A percentile compares a stretch with the other conserved stretches of the same genome.
These are phyloP conservation scores for Lagopus muta DNA, from an alignment of 2,113 vertebrate species.

Conservation along the genomic window DNA sequence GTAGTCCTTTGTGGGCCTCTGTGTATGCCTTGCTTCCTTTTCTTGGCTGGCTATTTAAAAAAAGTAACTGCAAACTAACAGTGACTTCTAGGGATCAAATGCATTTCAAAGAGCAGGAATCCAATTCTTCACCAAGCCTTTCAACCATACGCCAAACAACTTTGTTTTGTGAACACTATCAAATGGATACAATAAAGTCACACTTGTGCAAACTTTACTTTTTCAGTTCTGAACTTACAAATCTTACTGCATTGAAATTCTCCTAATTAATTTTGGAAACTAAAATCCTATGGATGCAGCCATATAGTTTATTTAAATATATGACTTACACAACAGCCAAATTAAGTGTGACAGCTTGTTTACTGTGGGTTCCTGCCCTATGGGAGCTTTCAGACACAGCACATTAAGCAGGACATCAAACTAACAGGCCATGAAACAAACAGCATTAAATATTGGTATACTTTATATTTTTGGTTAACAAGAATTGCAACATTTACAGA, in stretches of 20 bases:
- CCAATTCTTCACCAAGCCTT: background rate
- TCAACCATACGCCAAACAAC: background rate
- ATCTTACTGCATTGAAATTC: background rate
- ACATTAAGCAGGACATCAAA: slow-evolving; percentile 28
- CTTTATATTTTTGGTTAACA: background rate
- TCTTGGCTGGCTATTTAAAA: background rate
- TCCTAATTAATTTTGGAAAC: background rate
- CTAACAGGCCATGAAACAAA: slow-evolving; percentile 21
- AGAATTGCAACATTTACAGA: background rate
- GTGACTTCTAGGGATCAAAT: background rate
- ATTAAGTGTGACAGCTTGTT: slow-evolving; percentile 53
- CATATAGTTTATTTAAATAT: slow-evolving; percentile 3
- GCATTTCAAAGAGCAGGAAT: background rate
- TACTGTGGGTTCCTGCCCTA: slow-evolving; percentile 4
- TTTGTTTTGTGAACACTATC: background rate
- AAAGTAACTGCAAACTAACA: background rate
- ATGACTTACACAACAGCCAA: background rate
- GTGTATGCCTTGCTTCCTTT: background rate
- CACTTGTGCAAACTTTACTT: fast-evolving
- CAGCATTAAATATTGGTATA: background rate
- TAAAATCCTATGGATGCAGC: background rate
- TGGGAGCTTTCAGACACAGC: slow-evolving; percentile 44
- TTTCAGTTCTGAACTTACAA: background rate
- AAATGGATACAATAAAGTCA: background rate
- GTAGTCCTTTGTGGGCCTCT: background rate